phyloP scores from a whole-genome alignment of 1,140 invertebrate genomes.

The Drosophila santomea region DNA sequence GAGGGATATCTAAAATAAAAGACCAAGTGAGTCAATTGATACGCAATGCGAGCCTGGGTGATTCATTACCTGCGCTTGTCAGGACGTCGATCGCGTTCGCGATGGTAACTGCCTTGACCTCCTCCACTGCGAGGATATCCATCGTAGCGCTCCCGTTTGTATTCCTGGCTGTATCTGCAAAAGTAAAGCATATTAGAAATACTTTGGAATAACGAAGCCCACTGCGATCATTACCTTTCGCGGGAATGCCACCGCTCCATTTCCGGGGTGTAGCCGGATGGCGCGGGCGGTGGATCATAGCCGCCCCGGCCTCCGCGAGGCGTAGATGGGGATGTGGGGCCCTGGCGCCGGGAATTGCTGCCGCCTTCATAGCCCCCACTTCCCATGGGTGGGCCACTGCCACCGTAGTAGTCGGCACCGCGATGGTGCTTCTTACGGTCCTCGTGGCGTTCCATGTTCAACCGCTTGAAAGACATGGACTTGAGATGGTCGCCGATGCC shows the following conservation, averaged over 20 bases:
- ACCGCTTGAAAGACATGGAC: constrained; percentile 73
- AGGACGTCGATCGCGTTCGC: constrained; percentile 85
- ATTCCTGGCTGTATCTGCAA: constrained; percentile 70
- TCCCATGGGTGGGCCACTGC: constrained; percentile 25
- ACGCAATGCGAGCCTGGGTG: too few species aligned
- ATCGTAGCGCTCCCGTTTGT: constrained; percentile 81
- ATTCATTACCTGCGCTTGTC: constrained; percentile 86
- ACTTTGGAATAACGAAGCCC: too few species aligned
- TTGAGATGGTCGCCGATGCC: constrained; percentile 69
- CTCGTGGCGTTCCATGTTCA: constrained; percentile 74
- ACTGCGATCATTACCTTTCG: constrained; percentile 59
- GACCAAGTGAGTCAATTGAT: not conserved
- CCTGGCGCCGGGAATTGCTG: constrained; percentile 38
- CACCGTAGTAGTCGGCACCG: constrained; percentile 59
- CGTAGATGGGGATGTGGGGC: constrained; percentile 65
- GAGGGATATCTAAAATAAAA: constrained; percentile 60
- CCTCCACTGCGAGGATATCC: constrained; percentile 59
- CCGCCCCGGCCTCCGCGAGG: constrained; percentile 43
- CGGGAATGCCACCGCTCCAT: constrained; percentile 64
- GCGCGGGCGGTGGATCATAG: constrained; percentile 54
- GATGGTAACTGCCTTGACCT: constrained; percentile 55
- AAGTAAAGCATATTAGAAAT: not conserved
- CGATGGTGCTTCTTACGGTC: constrained; percentile 76
- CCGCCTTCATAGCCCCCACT: constrained; percentile 56
- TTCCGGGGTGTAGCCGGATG: constrained; percentile 58